Base-by-base conservation (phyloP, 64 coral and sea anemone species). In the Pocillopora verrucosa region DNA sequence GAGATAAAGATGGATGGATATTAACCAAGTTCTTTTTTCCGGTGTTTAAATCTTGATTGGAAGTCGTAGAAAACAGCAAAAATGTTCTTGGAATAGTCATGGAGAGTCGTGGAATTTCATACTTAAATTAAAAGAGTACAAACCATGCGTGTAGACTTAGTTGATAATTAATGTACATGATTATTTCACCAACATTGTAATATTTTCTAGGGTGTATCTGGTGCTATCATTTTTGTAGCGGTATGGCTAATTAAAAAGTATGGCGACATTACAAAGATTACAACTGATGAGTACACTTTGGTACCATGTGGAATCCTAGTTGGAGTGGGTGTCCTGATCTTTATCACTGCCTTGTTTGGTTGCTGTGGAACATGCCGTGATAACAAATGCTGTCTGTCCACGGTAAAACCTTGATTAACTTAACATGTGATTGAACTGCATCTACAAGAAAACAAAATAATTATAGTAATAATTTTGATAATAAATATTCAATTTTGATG, bases 231-330 rank as follows among this genome's bases (percentile, higher is more conserved):
- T 64, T 93, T 78, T 84, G 88, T 91, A 1, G 95, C 95, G 20
- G 91, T 59, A 16, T 96, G 91, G 95, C 73, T 96, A 24, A 93
- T 96, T 10, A 51, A 88, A 72, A 89, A 89, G 5, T 96, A 90
- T 89, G 76, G 87, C 6, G 72, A 96, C 70, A 91, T 90, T 60
- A 74, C 91, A 60, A 90, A 88, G 83, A 65, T 96, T 36, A 88
- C 88, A n/a, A 58, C 95, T 62, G 91, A 96, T 57, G 81, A 79
- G 56, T 96, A 96, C 87, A 96, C 95, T 22, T 59, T 96, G 24
- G 91, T 96, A 20, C 88, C 91, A 9, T 92, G 91, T 30, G 95
- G 95, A 24, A 88, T 96, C 59, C 45, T 96, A 13, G 68, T 93
- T 88, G 95, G 91, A 36, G 36, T 96, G 17, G 95, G 95, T 20